phyloP scores from a whole-genome alignment of 1,140 invertebrate genomes.

The Kradibia gibbosae region DNA sequence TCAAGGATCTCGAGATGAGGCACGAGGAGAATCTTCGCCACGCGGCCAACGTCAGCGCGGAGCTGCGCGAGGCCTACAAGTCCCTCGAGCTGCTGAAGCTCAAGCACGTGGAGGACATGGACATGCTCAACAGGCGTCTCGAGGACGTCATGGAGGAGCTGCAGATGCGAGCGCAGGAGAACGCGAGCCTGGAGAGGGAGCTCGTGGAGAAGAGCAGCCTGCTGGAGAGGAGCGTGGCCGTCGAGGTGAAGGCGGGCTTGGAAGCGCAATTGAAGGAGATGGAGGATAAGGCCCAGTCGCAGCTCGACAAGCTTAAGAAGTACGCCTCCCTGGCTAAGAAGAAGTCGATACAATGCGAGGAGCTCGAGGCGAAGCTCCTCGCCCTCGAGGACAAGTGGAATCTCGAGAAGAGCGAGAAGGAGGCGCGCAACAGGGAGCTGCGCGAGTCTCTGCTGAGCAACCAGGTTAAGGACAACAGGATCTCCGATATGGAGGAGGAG shows the following conservation, averaged over 20 bases:
- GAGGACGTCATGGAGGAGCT: constrained; percentile 62
- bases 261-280: constrained; percentile 60
- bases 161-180: constrained; percentile 54
- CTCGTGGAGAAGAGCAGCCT: constrained; percentile 57
- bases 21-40: constrained; percentile 65
- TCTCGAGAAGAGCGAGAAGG: constrained; percentile 64
- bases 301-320: constrained; percentile 83
- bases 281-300: constrained; percentile 59
- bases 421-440: constrained; percentile 60
- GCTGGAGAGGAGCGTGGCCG: constrained; percentile 52
- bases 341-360: constrained; percentile 76
- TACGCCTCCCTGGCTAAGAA: constrained; percentile 83
- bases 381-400: constrained; percentile 63
- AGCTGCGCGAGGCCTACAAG: constrained; percentile 65
- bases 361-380: constrained; percentile 74
- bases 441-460: constrained; percentile 55
- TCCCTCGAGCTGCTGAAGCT: constrained; percentile 71
- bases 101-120: constrained; percentile 61
- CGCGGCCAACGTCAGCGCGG: constrained; percentile 65
- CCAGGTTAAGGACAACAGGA: constrained; percentile 61
- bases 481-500: constrained; percentile 58
- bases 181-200: constrained; percentile 56
- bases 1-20: constrained; percentile 59
- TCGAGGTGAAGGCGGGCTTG: constrained; percentile 55
- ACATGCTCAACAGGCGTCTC: constrained; percentile 58